Conservation (phyloP, 1,140 invertebrate genomes). For the Euura lappo region DNA sequence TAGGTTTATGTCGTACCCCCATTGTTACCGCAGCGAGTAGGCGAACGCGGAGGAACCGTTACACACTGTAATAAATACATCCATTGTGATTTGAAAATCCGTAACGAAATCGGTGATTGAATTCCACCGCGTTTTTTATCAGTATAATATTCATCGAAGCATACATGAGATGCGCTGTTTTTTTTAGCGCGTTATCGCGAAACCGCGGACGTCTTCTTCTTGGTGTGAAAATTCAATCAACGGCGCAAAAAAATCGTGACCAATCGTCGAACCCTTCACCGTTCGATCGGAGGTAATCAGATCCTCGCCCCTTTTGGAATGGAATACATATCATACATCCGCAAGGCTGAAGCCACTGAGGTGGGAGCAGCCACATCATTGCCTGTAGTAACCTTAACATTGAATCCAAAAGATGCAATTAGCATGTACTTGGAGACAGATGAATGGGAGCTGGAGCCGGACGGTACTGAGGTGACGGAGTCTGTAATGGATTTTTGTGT, state of each 20-base stretch:
- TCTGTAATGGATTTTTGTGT: neutral
- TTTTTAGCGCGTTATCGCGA: neutral
- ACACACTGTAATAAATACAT: too few relatives aligned
- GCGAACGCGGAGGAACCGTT: too few relatives aligned
- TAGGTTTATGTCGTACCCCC: too few relatives aligned
- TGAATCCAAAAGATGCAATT: neutral
- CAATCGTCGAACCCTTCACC: neutral
- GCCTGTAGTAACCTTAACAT: neutral
- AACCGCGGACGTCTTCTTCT: neutral
- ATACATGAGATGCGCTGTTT: too few relatives aligned
- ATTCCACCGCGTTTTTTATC: too few relatives aligned
- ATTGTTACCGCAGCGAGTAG: too few relatives aligned
- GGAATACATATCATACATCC: neutral
- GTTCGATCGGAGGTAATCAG: neutral
- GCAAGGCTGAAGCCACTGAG: neutral
- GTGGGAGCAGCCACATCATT: neutral
- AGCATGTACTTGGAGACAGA: neutral
- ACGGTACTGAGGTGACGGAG: neutral
- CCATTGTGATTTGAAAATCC: too few relatives aligned
- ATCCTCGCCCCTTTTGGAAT: neutral
- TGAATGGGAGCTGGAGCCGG: too few relatives aligned
- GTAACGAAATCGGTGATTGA: too few relatives aligned
- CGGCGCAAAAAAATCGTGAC: neutral
- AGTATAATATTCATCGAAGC: too few relatives aligned
- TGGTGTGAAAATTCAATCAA: neutral